phyloP scores from a whole-genome alignment of 2,797 vertebrate genomes.

The Peromyscus melanophrys region DNA sequence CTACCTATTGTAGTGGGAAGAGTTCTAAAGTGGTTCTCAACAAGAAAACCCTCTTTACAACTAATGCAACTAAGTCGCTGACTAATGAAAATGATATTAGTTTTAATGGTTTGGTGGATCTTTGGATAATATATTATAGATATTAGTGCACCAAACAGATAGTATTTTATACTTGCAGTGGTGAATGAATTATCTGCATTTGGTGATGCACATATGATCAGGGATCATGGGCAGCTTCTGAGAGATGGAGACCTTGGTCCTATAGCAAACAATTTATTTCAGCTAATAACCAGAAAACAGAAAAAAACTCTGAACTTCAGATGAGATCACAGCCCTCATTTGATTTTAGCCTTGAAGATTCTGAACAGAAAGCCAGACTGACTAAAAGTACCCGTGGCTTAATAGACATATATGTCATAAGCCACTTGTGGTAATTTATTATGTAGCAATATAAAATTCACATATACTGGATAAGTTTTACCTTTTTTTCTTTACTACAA shows the following conservation, averaged over 20 bases:
- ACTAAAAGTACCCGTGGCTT: neutral
- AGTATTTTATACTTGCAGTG: neutral
- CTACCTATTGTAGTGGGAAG: neutral
- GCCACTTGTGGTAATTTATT: neutral
- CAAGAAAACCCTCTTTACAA: neutral
- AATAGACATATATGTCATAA: neutral
- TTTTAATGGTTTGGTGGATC: neutral
- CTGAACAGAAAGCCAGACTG: neutral
- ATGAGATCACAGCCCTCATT: neutral
- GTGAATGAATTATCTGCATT: neutral
- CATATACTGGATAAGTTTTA: neutral
- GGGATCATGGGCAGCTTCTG: neutral
- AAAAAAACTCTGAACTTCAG: neutral
- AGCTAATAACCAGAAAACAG: neutral
- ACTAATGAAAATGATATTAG: neutral
- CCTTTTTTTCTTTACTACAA: neutral
- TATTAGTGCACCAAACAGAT: neutral
- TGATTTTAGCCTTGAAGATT: neutral
- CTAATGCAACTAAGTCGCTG: neutral
- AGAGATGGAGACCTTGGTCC: neutral
- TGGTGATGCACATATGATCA: rapidly evolving
- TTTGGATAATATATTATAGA: neutral
- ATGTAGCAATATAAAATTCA: neutral
- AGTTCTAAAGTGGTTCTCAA: neutral
- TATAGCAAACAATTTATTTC: neutral